These are phyloP conservation scores for Syrmaticus mikado DNA, from an alignment of 2,113 vertebrate genomes.

Conservation along the genomic window DNA sequence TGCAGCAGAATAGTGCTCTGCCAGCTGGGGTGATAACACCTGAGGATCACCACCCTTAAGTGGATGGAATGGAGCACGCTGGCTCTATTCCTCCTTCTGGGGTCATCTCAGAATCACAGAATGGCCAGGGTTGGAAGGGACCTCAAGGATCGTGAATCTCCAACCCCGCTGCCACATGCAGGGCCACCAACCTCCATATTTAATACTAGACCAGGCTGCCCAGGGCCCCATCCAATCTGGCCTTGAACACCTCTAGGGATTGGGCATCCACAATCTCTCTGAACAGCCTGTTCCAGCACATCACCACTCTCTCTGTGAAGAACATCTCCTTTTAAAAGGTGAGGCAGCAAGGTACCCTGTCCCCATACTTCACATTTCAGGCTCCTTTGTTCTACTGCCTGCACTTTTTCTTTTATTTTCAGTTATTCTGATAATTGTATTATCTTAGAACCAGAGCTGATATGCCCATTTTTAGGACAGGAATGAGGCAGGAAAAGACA, in stretches of 20 bases:
- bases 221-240: too few relatives aligned
- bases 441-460: background rate
- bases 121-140: too few relatives aligned
- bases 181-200: too few relatives aligned
- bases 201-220: too few relatives aligned
- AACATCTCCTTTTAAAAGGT: background rate
- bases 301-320: too few relatives aligned
- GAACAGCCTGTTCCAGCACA: too few relatives aligned
- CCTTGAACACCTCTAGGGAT: too few relatives aligned
- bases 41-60: background rate
- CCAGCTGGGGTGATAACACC: background rate
- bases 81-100: background rate
- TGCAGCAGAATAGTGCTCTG: background rate
- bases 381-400: background rate
- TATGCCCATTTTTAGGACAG: background rate
- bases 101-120: background rate
- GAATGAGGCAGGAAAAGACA: background rate
- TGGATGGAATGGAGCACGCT: background rate
- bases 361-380: background rate
- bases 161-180: too few relatives aligned
- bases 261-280: too few relatives aligned
- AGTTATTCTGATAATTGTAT: background rate
- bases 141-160: too few relatives aligned
- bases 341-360: background rate
- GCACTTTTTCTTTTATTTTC: background rate